These are phyloP conservation scores for Phymorhynchus buccinoides DNA, from an alignment of 1,140 invertebrate species.

Conservation along the genomic window DNA sequence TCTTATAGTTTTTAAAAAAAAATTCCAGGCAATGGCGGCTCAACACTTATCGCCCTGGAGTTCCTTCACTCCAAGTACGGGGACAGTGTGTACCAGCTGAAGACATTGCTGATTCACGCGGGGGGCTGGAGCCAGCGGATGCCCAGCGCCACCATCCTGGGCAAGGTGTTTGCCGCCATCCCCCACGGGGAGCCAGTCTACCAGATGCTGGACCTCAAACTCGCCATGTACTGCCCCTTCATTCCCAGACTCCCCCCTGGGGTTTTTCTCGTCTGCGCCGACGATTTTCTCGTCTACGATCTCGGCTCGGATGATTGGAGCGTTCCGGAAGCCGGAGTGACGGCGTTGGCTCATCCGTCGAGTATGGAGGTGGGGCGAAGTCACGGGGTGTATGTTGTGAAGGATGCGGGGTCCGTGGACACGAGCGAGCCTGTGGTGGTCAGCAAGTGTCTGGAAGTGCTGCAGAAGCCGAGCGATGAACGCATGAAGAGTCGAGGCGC, in stretches of 20 bases:
- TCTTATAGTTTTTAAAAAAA: too few relatives aligned
- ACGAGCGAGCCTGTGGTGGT: conserved; percentile 51
- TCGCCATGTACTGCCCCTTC: conserved; percentile 74
- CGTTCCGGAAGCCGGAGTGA: conserved; percentile 71
- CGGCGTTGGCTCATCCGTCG: conserved; percentile 74
- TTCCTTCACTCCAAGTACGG: conserved; percentile 64
- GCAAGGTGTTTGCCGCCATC: conserved; percentile 74
- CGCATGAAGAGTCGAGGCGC: conserved; percentile 70
- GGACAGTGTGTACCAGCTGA: conserved; percentile 60
- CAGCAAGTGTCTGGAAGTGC: conserved; percentile 69
- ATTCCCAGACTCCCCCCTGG: conserved; percentile 72
- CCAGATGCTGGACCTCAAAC: conserved; percentile 74
- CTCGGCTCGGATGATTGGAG: conserved; percentile 61
- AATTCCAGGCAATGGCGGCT: conserved; percentile 74
- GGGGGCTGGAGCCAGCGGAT: conserved; percentile 75
- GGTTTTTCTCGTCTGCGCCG: conserved; percentile 74
- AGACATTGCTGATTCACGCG: conserved; percentile 74
- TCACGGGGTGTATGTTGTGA: conserved; percentile 75
- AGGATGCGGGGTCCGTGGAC: conserved; percentile 49
- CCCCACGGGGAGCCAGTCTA: conserved; percentile 67
- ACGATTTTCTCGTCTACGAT: conserved; percentile 74
- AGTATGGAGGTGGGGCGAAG: conserved; percentile 69
- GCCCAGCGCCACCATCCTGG: conserved; percentile 73
- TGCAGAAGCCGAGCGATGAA: conserved; percentile 74
- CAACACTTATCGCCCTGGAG: conserved; percentile 70